A percentile compares a stretch with the other conserved stretches of the same genome.
These are phyloP conservation scores for Ichneumoninae sp. DNA, from an alignment of 2,888 invertebrate species.

Conservation along the genomic window DNA sequence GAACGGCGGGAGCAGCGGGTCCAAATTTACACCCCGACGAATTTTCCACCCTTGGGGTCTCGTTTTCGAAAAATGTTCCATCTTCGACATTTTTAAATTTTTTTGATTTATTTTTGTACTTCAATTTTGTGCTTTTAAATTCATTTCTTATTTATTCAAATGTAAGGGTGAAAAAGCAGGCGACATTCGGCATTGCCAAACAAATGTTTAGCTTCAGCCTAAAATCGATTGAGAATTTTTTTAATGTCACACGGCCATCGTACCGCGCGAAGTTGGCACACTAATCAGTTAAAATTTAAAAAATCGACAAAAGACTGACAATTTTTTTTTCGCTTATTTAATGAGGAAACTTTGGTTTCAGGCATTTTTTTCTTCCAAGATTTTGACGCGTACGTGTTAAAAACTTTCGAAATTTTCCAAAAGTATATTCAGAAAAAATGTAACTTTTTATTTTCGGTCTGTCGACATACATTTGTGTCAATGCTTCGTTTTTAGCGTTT, in stretches of 20 bases:
- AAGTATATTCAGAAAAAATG: too few relatives aligned
- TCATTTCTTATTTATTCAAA: background rate
- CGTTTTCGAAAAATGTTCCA: slow-evolving; percentile 1
- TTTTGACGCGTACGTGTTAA: too few relatives aligned
- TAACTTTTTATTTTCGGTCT: background rate
- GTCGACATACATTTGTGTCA: background rate
- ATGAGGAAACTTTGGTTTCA: too few relatives aligned
- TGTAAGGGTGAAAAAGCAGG: background rate
- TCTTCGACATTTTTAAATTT: background rate
- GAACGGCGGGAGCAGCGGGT: slow-evolving; percentile 45
- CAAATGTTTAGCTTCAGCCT: background rate
- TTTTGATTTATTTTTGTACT: background rate
- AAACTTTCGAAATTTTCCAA: too few relatives aligned
- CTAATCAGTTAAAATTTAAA: background rate
- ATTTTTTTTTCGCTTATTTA: too few relatives aligned
- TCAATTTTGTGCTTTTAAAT: background rate
- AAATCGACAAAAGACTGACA: too few relatives aligned
- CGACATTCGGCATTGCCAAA: too few relatives aligned
- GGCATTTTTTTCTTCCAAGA: too few relatives aligned
- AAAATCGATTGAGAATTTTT: slow-evolving; percentile 22
- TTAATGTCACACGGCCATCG: slow-evolving; percentile 24
- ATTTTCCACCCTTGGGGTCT: slow-evolving; percentile 37
- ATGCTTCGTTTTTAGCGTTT: background rate
- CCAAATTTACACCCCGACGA: slow-evolving; percentile 23
- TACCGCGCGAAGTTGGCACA: background rate